phyloP scores from a whole-genome alignment of 2,113 vertebrate species.

The Prinia subflava region DNA sequence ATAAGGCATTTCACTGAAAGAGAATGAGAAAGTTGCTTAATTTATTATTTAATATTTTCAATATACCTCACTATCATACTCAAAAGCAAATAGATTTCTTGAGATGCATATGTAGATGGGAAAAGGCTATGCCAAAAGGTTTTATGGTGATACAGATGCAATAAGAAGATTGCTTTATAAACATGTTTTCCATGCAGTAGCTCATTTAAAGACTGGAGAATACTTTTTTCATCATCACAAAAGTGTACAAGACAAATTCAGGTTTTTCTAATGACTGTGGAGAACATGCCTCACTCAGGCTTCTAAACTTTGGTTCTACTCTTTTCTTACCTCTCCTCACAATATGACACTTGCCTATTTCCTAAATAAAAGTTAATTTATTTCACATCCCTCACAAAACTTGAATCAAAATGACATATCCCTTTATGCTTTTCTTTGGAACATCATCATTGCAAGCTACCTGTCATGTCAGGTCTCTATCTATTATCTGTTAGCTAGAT shows the following conservation, averaged over 20 bases:
- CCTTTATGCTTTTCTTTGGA: neutral
- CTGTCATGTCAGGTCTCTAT: neutral
- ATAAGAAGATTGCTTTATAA: constrained; percentile 9
- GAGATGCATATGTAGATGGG: neutral
- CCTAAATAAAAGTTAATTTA: neutral
- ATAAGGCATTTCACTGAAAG: constrained; percentile 29
- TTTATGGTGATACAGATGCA: neutral
- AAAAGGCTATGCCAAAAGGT: neutral
- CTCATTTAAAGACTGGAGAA: neutral
- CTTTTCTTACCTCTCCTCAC: neutral
- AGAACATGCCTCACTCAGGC: neutral
- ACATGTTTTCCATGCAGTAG: neutral
- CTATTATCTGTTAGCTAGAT: neutral
- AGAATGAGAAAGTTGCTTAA: neutral
- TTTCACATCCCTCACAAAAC: neutral
- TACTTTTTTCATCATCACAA: neutral
- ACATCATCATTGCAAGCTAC: neutral
- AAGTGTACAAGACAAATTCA: neutral
- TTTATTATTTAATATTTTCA: constrained; percentile 38
- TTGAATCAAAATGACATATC: neutral
- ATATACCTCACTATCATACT: neutral
- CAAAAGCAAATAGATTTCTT: constrained; percentile 9
- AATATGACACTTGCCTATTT: neutral
- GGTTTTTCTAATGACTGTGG: neutral
- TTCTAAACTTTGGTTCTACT: neutral